phyloP scores from a whole-genome alignment of 1,140 invertebrate species.

The Euschistus heros region DNA sequence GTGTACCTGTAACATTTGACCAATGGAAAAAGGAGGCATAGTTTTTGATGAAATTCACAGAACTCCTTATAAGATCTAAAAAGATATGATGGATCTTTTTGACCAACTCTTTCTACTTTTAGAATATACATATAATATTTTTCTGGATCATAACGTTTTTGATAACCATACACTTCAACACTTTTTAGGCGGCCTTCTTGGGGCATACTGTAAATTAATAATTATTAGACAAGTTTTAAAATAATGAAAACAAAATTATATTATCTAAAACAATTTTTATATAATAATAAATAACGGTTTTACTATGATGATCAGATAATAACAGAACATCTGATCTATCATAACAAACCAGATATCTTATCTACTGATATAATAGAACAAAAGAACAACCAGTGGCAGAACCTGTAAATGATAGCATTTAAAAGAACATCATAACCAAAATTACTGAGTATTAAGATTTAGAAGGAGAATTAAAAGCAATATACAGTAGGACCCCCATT shows the following conservation, averaged over 20 bases:
- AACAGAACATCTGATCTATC: no score
- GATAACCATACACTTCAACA: conserved; percentile 76
- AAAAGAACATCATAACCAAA: no score
- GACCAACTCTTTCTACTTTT: conserved; percentile 70
- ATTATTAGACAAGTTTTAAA: background rate
- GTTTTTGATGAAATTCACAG: conserved; percentile 88
- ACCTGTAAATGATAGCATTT: no score
- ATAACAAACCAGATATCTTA: no score
- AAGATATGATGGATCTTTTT: conserved; percentile 72
- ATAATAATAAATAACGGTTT: no score
- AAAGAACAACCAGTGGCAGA: no score
- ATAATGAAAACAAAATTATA: background rate
- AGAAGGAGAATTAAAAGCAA: no score
- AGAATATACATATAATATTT: conserved; percentile 97
- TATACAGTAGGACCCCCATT: no score
- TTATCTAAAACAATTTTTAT: no score
- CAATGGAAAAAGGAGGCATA: conserved; percentile 83
- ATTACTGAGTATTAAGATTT: no score
- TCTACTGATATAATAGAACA: no score
- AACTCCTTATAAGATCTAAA: conserved; percentile 94
- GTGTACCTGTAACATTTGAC: conserved; percentile 75
- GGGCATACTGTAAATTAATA: conserved; percentile 27
- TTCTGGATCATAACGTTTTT: conserved; percentile 93
- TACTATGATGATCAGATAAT: no score
- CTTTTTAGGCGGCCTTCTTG: conserved; percentile 81